Base-by-base conservation (phyloP, 2,113 vertebrate genomes). In the Neodontobutis hainanensis region DNA sequence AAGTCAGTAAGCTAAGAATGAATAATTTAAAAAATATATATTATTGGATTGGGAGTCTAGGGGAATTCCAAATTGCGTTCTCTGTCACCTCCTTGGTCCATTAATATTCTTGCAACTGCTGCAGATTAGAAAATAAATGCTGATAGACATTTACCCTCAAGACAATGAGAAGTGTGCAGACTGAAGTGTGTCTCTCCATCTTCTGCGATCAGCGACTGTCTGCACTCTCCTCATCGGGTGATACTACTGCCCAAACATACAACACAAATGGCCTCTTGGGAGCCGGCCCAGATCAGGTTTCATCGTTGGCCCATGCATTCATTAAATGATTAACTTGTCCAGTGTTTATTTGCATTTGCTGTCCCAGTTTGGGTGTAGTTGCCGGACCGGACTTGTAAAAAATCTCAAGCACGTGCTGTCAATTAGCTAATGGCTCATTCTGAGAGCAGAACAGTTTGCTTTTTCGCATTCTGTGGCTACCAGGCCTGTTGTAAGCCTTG, bases 271-370 rank as follows among this genome's bases (percentile, higher is more conserved):
- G 46, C 38, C 70, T 66, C 76, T 60, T 61, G 70, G 8, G 79
- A 57, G 50, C 59, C n/a, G 35, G 27, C 60, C 42, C 0, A 60
- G 70, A 43, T 86, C 67, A n/a, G 59, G 70, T 86, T 80, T 80
- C 66, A 3, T 14, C 5, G 43, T 36, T 12, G 42, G 47, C 11
- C 7, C 35, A 44, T 34, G 42, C n/a, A 55, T 44, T 66, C 61
- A 34, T 57, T 65, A 55, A 68, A 49, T 53, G 61, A 49, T 61
- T 10, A 42, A 59, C 61, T 43, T 42, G 61, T 75, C 8, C 19
- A 46, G 38, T 59, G 44, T 62, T 61, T 51, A 47, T 56, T 43
- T 34, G 16, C 9, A 42, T 52, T 19, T 16, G 44, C 6, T 65
- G 8, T 75, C 45, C 57, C 68, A 9, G 11, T 38, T 51, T 40